Percentiles rank a stretch among this genome's conserved stretches.
phyloP scores from a whole-genome alignment of 2,113 vertebrate species.

The Atractosteus spatula region DNA sequence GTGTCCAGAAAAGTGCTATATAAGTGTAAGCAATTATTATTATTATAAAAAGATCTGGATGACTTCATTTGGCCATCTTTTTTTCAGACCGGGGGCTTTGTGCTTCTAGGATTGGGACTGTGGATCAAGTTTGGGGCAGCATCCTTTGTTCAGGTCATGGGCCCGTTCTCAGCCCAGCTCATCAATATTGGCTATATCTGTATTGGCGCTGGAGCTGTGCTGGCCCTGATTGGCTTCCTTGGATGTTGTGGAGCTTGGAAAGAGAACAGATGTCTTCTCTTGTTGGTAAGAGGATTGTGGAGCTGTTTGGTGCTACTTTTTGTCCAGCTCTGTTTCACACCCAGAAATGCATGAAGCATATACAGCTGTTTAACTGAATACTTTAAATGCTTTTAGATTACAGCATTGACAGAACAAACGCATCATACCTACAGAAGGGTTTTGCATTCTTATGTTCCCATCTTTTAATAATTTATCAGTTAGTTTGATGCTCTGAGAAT shows the following conservation, averaged over 20 bases:
- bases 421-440: too few relatives aligned
- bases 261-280: conserved; percentile 23
- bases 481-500: too few relatives aligned
- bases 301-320: not conserved
- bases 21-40: too few relatives aligned
- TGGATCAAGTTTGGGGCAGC: conserved; percentile 26
- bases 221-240: not conserved
- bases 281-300: conserved; percentile 14
- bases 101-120: conserved; percentile 29
- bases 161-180: conserved; percentile 14
- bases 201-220: conserved; percentile 7
- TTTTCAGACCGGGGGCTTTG: conserved; percentile 29
- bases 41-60: too few relatives aligned
- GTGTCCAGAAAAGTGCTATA: too few relatives aligned
- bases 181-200: conserved; percentile 23
- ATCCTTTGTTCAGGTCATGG: conserved; percentile 25
- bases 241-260: conserved; percentile 22
- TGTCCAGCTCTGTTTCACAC: too few relatives aligned
- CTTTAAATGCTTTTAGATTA: too few relatives aligned
- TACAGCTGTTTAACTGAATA: too few relatives aligned
- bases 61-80: not conserved
- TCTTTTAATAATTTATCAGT: too few relatives aligned
- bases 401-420: too few relatives aligned
- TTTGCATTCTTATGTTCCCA: too few relatives aligned
- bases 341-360: too few relatives aligned